phyloP scores from a whole-genome alignment of 1,140 invertebrate species.

The Platyscapa corneri region DNA sequence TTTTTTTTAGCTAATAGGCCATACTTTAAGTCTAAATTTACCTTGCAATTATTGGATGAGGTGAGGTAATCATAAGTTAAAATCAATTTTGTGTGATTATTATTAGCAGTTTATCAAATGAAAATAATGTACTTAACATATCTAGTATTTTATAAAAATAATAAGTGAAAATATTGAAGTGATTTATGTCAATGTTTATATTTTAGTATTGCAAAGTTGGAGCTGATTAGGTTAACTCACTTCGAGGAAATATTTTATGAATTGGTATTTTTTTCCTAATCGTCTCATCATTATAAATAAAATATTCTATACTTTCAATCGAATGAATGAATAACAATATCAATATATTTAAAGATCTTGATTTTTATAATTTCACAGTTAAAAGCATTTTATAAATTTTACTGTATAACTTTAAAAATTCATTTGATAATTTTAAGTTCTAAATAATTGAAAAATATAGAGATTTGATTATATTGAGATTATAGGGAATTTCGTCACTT shows the following conservation, averaged over 20 bases:
- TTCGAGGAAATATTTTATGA: not conserved
- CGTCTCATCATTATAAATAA: not conserved
- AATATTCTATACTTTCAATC: not conserved
- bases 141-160: not conserved
- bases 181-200: not conserved
- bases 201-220: not conserved
- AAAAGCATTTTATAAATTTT: slow-evolving; percentile 1
- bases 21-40: not conserved
- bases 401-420: not conserved
- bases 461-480: too few relatives aligned
- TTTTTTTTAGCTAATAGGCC: not conserved
- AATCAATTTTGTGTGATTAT: not conserved
- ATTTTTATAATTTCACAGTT: not conserved
- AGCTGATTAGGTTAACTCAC: not conserved
- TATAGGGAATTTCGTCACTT: too few relatives aligned
- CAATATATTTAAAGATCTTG: not conserved
- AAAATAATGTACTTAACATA: not conserved
- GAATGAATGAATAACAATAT: too few relatives aligned
- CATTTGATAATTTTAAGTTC: not conserved
- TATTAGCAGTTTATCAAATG: not conserved
- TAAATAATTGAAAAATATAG: not conserved
- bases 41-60: not conserved
- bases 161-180: not conserved
- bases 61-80: not conserved
- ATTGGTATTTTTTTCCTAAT: not conserved